A percentile compares a stretch with the other conserved stretches of the same genome.
Conservation (phyloP, 2,797 vertebrate species). For the Melopsittacus undulatus region DNA sequence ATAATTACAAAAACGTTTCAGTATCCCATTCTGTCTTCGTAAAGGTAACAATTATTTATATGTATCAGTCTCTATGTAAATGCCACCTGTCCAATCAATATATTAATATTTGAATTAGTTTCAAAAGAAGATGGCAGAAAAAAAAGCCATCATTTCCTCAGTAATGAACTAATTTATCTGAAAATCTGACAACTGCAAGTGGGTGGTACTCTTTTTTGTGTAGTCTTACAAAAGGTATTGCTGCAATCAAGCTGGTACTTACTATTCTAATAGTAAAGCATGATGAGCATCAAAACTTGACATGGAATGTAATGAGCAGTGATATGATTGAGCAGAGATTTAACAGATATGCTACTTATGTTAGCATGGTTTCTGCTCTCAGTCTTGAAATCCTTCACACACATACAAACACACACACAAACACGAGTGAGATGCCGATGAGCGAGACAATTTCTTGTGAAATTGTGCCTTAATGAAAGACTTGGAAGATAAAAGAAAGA, state of each 20-base stretch:
- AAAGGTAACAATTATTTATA: conserved; percentile 62
- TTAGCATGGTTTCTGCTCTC: not conserved
- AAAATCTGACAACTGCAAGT: conserved; percentile 61
- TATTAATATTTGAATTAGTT: conserved; percentile 66
- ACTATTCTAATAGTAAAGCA: conserved; percentile 56
- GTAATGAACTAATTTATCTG: conserved; percentile 63
- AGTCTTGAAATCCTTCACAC: not conserved
- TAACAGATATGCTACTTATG: not conserved
- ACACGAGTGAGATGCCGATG: not conserved
- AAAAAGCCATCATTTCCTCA: conserved; percentile 37
- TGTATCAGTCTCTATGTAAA: conserved; percentile 48
- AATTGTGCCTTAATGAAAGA: not conserved
- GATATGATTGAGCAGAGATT: conserved; percentile 34
- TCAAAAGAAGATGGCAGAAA: conserved; percentile 34
- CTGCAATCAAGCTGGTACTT: conserved; percentile 53
- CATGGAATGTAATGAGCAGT: conserved; percentile 25
- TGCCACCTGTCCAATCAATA: conserved; percentile 58
- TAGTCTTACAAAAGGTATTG: conserved; percentile 55
- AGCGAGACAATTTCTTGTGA: not conserved
- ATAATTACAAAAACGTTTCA: conserved; percentile 22
- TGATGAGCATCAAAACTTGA: conserved; percentile 49
- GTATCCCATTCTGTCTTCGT: conserved; percentile 16
- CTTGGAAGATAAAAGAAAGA: not conserved
- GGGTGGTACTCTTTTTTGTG: conserved; percentile 41
- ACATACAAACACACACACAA: not conserved